Percentiles rank a stretch among this genome's conserved stretches.
Evolutionary conservation across 2,797 vertebrate species (phyloP).

Genomic region (Micromesistius poutassou): DNA sequence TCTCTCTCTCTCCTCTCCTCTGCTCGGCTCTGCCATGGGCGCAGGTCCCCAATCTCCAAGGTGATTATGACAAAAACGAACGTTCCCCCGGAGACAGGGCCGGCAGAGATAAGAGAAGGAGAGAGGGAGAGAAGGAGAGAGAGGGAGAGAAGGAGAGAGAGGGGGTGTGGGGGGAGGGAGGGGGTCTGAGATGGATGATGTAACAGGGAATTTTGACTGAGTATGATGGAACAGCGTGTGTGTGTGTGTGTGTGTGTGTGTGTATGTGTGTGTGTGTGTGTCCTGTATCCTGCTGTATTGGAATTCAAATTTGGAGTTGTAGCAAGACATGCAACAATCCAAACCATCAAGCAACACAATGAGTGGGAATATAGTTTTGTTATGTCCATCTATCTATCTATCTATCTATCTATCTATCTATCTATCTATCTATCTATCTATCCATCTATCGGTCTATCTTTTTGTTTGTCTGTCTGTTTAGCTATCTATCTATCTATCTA

Average conservation of each 20-base stretch:
- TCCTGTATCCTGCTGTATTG: not conserved
- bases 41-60: conserved; percentile 75
- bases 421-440: too few relatives aligned
- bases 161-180: conserved; percentile 41
- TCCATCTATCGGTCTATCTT: too few relatives aligned
- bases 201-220: conserved; percentile 64
- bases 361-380: too few relatives aligned
- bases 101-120: conserved; percentile 62
- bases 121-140: conserved; percentile 38
- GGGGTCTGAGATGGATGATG: conserved; percentile 61
- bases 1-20: conserved; percentile 48
- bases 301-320: conserved; percentile 13
- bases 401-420: too few relatives aligned
- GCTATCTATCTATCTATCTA: too few relatives aligned
- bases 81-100: conserved; percentile 68
- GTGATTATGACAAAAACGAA: conserved; percentile 76
- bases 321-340: too few relatives aligned
- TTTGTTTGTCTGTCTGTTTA: too few relatives aligned
- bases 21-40: conserved; percentile 66
- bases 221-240: conserved; percentile 11
- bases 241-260: conserved; percentile 2
- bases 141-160: conserved; percentile 43
- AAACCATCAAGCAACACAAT: too few relatives aligned
- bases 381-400: not conserved
- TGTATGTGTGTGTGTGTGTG: not conserved